Conservation (phyloP, 2,888 invertebrate genomes). For the Netelia fuscicornis region DNA sequence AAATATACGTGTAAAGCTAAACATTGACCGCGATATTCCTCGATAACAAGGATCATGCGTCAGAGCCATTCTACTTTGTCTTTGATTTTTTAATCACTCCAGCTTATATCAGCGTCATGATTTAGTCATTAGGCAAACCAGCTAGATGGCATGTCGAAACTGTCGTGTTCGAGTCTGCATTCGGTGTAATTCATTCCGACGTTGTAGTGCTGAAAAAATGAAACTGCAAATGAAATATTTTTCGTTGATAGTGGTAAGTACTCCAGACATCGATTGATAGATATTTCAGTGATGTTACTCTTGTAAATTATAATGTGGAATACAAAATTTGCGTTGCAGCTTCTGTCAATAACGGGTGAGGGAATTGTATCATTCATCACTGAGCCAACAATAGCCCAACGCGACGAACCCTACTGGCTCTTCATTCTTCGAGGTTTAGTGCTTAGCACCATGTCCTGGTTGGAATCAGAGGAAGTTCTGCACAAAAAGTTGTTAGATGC, state of each 20-base stretch:
- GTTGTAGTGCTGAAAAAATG: not conserved
- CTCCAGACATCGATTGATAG: not conserved
- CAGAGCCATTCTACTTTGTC: constrained; percentile 27
- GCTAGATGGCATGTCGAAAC: constrained; percentile 54
- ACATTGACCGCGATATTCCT: constrained; percentile 65
- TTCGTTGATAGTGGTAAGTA: constrained; percentile 60
- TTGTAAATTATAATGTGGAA: constrained; percentile 1
- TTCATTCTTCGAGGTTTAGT: constrained; percentile 77
- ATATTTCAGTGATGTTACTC: not conserved
- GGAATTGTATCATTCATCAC: constrained; percentile 14
- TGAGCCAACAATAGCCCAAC: constrained; percentile 21
- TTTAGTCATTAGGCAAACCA: constrained; percentile 74
- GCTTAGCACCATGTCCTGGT: constrained; percentile 77
- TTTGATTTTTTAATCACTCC: constrained; percentile 40
- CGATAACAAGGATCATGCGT: constrained; percentile 63
- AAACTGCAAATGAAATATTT: not conserved
- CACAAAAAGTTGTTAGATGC: constrained; percentile 75
- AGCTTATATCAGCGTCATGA: constrained; percentile 59
- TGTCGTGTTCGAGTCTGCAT: constrained; percentile 44
- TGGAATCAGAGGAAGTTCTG: constrained; percentile 71
- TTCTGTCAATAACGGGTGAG: constrained; percentile 36
- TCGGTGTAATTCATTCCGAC: constrained; percentile 41
- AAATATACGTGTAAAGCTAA: constrained; percentile 47
- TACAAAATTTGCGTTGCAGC: constrained; percentile 42
- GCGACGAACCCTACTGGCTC: constrained; percentile 74